Base-by-base conservation (phyloP, 1,140 invertebrate species). In the Bemisia tabaci region DNA sequence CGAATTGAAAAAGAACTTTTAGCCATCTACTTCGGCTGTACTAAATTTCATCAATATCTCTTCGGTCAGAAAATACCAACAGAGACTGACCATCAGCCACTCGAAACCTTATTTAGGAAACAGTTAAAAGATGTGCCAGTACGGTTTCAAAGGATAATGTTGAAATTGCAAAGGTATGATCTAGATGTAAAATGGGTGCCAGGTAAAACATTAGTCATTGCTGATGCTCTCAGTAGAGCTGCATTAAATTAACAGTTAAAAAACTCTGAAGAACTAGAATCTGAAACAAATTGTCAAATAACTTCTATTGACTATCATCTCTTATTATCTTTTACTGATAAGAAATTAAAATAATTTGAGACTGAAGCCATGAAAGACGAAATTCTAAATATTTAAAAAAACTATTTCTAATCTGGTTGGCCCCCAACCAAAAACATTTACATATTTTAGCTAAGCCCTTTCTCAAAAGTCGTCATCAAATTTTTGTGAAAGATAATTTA, bases 71-170 rank as follows among this genome's bases (percentile, higher is more conserved):
- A n/a, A n/a, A n/a, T n/a, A n/a, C n/a, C n/a, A n/a, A n/a, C n/a
- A n/a, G n/a, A n/a, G n/a, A n/a, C n/a, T n/a, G n/a, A n/a, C n/a
- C n/a, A n/a, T n/a, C n/a, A n/a, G n/a, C n/a, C n/a, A n/a, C n/a
- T n/a, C n/a, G n/a, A n/a, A n/a, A n/a, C n/a, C n/a, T n/a, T 77
- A 48, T 66, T 72, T 39, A 71, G 68, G 12, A 74, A 72, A 68
- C 5, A 39, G 2, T 23, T 73, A 21, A 21, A 60, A 17, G 71
- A 71, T 61, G 65, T 71, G 12, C 65, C 65, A 23, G 67, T 74
- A 17, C 27, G 79, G n/a, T 65, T 81, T 2, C 76, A 80, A 70
- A 63, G 74, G 21, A 73, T 79, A 68, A 70, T 75, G 21, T 68
- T 81, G 12, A 72, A 73, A 65, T 59, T 80, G 2, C 69, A 74